Evolutionary conservation across 2,888 invertebrate genomes (phyloP).

Genomic region (Caenorhabditis sp.): DNA sequence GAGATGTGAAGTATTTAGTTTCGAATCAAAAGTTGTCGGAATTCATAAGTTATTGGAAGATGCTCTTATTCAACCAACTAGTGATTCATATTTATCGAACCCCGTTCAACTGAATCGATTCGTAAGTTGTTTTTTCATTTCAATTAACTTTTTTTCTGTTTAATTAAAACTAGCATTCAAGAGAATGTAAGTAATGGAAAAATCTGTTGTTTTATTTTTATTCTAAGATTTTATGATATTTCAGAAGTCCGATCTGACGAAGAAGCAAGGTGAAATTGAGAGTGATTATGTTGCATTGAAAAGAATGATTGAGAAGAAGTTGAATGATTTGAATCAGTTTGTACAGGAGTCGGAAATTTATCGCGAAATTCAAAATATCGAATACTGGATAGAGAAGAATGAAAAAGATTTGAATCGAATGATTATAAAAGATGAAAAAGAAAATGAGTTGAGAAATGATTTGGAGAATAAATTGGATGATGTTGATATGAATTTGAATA

Average conservation of each 20-base stretch:
- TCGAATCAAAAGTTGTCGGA: conserved; percentile 18
- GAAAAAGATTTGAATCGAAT: conserved; percentile 13
- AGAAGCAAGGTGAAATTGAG: conserved; percentile 32
- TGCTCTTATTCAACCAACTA: conserved; percentile 16
- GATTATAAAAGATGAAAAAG: not conserved
- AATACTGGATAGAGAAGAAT: conserved; percentile 21
- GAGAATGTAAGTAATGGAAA: no score
- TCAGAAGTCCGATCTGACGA: conserved; percentile 21
- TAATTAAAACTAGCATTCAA: no score
- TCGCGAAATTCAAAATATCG: conserved; percentile 21
- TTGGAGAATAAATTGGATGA: conserved; percentile 13
- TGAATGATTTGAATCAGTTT: conserved; percentile 3
- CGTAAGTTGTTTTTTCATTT: not conserved
- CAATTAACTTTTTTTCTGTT: no score
- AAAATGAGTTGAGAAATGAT: not conserved
- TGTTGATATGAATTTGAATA: conserved; percentile 16
- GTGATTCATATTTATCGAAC: not conserved
- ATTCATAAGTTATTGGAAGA: conserved; percentile 23
- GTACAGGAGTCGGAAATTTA: conserved; percentile 18
- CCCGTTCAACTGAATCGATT: not conserved
- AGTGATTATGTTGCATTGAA: conserved; percentile 18
- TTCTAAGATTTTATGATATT: not conserved
- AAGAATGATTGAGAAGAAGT: conserved; percentile 12
- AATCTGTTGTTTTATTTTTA: no score
- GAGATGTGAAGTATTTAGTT: conserved; percentile 24